A percentile compares a stretch with the other conserved stretches of the same genome.
Evolutionary conservation across 1,140 invertebrate genomes (phyloP).

Genomic region (Lepidotrigona ventralis): DNA sequence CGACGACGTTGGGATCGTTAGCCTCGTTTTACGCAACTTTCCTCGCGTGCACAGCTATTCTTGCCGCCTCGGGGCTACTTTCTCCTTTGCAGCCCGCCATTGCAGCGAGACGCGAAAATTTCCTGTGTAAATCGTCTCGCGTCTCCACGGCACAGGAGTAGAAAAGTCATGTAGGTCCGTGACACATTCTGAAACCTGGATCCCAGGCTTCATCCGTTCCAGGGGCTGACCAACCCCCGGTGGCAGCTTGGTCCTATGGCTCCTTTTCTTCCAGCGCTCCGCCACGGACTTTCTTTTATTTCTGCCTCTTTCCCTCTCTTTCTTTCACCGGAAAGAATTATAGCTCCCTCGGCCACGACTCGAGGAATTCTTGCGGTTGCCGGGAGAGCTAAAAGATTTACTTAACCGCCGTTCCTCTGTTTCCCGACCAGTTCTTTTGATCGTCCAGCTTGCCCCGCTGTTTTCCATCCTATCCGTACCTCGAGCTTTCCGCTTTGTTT

Average conservation of each 20-base stretch:
- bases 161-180: slow-evolving; percentile 41
- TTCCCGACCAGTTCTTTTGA: slow-evolving; percentile 37
- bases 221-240: neutral
- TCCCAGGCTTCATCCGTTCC: neutral
- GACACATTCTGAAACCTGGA: neutral
- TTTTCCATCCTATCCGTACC: neutral
- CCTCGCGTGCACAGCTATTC: slow-evolving; percentile 28
- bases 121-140: slow-evolving; percentile 51
- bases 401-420: slow-evolving; percentile 31
- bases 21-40: slow-evolving; percentile 61
- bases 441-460: slow-evolving; percentile 1
- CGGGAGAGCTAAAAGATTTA: slow-evolving; percentile 39
- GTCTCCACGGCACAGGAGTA: slow-evolving; percentile 21
- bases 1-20: slow-evolving; percentile 30
- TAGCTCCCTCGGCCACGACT: slow-evolving; percentile 2
- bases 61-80: slow-evolving; percentile 27
- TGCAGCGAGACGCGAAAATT: slow-evolving; percentile 53
- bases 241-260: neutral
- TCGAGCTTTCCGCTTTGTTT: slow-evolving; percentile 4
- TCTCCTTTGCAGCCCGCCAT: slow-evolving; percentile 39
- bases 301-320: neutral
- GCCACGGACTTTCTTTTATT: slow-evolving; percentile 19
- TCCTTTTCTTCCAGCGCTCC: slow-evolving; percentile 24
- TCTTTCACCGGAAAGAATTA: slow-evolving; percentile 37
- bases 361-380: slow-evolving; percentile 42